phyloP scores from a whole-genome alignment of 2,888 invertebrate species.

The Flexamia atlantica region DNA sequence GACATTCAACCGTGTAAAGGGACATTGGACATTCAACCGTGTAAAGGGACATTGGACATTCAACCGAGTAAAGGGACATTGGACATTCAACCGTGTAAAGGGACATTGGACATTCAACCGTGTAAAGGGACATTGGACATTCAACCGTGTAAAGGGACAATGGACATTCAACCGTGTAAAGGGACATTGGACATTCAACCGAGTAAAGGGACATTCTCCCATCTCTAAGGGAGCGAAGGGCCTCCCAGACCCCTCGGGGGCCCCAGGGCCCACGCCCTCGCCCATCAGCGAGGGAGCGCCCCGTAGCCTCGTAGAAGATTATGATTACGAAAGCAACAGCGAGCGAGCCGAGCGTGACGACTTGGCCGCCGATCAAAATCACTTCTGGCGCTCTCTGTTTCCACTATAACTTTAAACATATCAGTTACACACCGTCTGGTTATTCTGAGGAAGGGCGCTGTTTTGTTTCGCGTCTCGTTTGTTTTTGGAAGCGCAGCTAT shows the following conservation, averaged over 20 bases:
- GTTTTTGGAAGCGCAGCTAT: slow-evolving; percentile 4
- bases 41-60: too few relatives aligned
- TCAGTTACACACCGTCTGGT: slow-evolving; percentile 54
- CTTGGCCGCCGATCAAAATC: slow-evolving; percentile 42
- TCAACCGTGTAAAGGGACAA: too few relatives aligned
- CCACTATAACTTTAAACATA: slow-evolving; percentile 53
- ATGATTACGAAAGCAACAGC: slow-evolving; percentile 41
- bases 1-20: too few relatives aligned
- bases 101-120: too few relatives aligned
- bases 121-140: too few relatives aligned
- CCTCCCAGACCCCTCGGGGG: neutral
- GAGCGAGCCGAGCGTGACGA: slow-evolving; percentile 24
- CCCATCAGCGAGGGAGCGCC: neutral
- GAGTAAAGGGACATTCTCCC: too few relatives aligned
- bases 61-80: too few relatives aligned
- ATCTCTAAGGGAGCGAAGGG: too few relatives aligned
- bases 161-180: too few relatives aligned
- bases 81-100: too few relatives aligned
- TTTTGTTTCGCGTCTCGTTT: slow-evolving; percentile 11
- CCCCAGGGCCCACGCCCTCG: neutral
- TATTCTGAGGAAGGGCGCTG: slow-evolving; percentile 21
- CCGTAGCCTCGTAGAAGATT: neutral
- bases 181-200: too few relatives aligned
- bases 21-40: too few relatives aligned
- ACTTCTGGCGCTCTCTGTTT: slow-evolving; percentile 46